A percentile compares a stretch with the other conserved stretches of the same genome.
Conservation (phyloP, 2,797 vertebrate species). For the Phoxinus dragarum region DNA sequence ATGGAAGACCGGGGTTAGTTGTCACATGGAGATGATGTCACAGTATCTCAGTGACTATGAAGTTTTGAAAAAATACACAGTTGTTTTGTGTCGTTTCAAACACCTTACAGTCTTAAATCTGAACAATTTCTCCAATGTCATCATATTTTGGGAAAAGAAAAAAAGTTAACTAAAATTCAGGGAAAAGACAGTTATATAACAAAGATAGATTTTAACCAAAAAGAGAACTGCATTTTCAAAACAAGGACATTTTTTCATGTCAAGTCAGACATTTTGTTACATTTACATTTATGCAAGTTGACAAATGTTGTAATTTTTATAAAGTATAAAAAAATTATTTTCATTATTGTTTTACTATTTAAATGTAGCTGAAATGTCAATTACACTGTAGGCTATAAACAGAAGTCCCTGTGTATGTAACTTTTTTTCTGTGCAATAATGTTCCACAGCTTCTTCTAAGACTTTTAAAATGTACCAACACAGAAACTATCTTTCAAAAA, state of each 20-base stretch:
- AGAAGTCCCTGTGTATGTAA: not conserved
- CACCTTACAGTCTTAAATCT: not conserved
- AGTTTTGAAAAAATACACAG: not conserved
- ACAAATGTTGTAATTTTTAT: not conserved
- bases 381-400: not conserved
- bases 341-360: not conserved
- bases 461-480: not conserved
- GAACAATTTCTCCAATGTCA: not conserved
- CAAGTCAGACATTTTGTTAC: not conserved
- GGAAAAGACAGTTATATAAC: not conserved
- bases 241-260: not conserved
- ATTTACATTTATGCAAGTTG: not conserved
- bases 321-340: not conserved
- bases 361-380: not conserved
- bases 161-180: not conserved
- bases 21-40: constrained; percentile 9
- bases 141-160: not conserved
- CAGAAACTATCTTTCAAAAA: not conserved
- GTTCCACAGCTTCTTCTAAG: not conserved
- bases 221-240: not conserved
- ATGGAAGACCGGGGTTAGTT: constrained; percentile 20
- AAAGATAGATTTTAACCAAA: not conserved
- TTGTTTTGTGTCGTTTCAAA: not conserved
- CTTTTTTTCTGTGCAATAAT: not conserved
- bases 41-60: not conserved